Conservation (phyloP, 2,888 invertebrate species). For the Eupithecia subfuscata region DNA sequence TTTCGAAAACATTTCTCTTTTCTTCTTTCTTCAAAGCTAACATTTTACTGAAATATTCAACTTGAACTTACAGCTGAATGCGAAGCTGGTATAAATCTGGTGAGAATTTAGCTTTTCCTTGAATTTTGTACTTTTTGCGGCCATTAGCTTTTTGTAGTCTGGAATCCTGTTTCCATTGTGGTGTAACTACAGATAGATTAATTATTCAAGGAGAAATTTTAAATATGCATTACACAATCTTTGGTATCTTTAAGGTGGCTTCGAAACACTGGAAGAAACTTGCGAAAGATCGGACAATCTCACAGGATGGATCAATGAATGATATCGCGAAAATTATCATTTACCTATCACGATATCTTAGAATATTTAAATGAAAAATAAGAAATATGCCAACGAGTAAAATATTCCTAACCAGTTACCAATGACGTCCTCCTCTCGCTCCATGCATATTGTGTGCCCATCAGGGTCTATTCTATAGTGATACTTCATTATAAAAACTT, state of each 20-base stretch:
- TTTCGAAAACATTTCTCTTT: not conserved
- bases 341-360: no score
- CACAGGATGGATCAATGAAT: no score
- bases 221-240: not conserved
- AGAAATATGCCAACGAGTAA: no score
- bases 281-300: no score
- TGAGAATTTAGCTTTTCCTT: not conserved
- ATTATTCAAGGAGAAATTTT: not conserved
- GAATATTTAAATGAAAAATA: no score
- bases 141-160: constrained; percentile 5
- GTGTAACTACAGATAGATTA: not conserved
- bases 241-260: not conserved
- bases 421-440: no score
- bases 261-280: not conserved
- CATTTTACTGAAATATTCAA: not conserved
- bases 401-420: no score
- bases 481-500: no score
- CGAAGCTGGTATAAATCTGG: not conserved
- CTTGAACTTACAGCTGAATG: not conserved
- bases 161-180: not conserved
- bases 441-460: no score
- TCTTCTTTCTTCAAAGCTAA: not conserved
- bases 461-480: no score
- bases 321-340: no score
- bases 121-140: not conserved